phyloP scores from a whole-genome alignment of 2,797 vertebrate species.

The Oreonectes daqikongensis region DNA sequence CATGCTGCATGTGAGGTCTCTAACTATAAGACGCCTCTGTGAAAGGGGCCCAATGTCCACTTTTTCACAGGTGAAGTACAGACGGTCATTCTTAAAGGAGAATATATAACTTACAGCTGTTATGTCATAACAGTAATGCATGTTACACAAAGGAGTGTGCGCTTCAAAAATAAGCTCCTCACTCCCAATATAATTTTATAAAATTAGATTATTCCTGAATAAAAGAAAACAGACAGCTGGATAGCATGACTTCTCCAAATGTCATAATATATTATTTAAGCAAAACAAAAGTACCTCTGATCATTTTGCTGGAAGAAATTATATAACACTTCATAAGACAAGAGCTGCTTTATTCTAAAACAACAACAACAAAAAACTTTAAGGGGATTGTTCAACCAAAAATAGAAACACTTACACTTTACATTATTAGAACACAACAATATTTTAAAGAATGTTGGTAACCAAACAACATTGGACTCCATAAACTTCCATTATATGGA shows the following conservation, averaged over 20 bases:
- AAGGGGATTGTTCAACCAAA: no score
- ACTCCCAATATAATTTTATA: slow-evolving; percentile 12
- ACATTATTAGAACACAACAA: no score
- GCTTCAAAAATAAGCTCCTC: not conserved
- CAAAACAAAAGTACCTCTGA: not conserved
- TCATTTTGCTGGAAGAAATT: slow-evolving; percentile 13
- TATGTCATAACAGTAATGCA: not conserved
- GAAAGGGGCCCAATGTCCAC: not conserved
- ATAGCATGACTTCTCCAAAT: not conserved
- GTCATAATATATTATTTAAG: not conserved
- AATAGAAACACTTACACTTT: no score
- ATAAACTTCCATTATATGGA: no score
- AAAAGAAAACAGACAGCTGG: not conserved
- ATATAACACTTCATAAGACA: slow-evolving; percentile 13
- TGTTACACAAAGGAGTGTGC: not conserved
- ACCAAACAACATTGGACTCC: no score
- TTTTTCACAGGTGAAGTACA: slow-evolving; percentile 8
- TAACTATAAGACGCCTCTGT: not conserved
- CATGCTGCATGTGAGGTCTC: slow-evolving; percentile 12
- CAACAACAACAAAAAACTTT: no score
- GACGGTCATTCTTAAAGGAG: not conserved
- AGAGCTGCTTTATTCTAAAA: slow-evolving; percentile 18
- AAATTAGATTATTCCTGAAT: slow-evolving; percentile 36
- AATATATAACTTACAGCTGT: not conserved
- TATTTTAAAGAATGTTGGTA: no score